Evolutionary conservation across 2,888 invertebrate species (phyloP).

Genomic region (Acheta domesticus): DNA sequence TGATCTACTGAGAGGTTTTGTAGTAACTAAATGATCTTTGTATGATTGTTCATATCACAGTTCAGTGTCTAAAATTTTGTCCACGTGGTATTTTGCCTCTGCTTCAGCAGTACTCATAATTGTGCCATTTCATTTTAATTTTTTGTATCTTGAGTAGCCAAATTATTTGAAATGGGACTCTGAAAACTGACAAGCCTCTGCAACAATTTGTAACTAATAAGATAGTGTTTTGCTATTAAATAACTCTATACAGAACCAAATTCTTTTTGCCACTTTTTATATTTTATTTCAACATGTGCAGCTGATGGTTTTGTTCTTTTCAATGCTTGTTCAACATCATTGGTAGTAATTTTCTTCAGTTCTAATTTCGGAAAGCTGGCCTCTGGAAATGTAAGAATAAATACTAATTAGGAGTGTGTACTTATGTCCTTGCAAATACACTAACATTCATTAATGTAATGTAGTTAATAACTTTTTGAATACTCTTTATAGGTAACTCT

Average conservation of each 20-base stretch:
- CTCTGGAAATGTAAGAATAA: slow-evolving; percentile 36
- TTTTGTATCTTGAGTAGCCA: neutral
- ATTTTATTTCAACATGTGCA: slow-evolving; percentile 55
- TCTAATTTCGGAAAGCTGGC: slow-evolving; percentile 39
- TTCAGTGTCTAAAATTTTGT: too few species aligned
- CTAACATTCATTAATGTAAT: too few species aligned
- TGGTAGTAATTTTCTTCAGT: slow-evolving; percentile 44
- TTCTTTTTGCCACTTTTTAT: slow-evolving; percentile 62
- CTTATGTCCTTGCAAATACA: too few species aligned
- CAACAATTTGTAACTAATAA: neutral
- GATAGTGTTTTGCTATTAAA: neutral
- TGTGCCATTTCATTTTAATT: neutral
- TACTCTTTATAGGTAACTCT: too few species aligned
- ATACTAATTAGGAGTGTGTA: too few species aligned
- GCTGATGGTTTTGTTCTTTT: slow-evolving; percentile 59
- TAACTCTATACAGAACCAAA: slow-evolving; percentile 54
- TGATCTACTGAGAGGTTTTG: too few species aligned
- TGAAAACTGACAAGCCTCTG: neutral
- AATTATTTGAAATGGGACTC: neutral
- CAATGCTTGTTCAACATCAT: slow-evolving; percentile 54
- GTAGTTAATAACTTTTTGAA: too few species aligned
- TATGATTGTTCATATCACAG: too few species aligned
- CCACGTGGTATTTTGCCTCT: too few species aligned
- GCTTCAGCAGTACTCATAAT: too few species aligned
- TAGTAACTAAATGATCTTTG: too few species aligned